Evolutionary conservation across 2,888 invertebrate species (phyloP).

Genomic region (Agriopis aurantiaria): DNA sequence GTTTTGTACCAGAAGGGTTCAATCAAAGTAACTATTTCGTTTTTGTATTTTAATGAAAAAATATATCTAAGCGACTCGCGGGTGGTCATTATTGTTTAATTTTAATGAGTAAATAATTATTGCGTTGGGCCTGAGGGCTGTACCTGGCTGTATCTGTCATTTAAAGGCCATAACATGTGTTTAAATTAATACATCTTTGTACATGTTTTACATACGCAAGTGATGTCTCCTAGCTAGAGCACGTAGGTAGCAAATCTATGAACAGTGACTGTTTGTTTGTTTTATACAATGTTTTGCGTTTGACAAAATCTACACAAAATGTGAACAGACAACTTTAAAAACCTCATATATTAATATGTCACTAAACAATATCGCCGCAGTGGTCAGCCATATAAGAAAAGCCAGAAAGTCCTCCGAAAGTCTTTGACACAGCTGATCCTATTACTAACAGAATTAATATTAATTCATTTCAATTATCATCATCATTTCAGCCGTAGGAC

Average conservation of each 20-base stretch:
- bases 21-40: conserved; percentile 31
- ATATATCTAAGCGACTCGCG: not conserved
- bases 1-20: conserved; percentile 23
- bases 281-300: too few relatives aligned
- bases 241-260: not conserved
- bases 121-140: not conserved
- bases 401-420: too few relatives aligned
- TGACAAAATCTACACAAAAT: too few relatives aligned
- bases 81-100: conserved; percentile 30
- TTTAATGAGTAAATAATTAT: conserved; percentile 32
- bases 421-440: too few relatives aligned
- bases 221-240: not conserved
- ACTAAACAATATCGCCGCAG: too few relatives aligned
- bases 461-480: too few relatives aligned
- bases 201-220: not conserved
- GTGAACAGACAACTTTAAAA: too few relatives aligned
- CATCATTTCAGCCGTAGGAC: too few relatives aligned
- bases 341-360: too few relatives aligned
- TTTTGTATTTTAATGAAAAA: conserved; percentile 14
- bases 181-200: conserved; percentile 14
- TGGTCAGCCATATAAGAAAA: too few relatives aligned
- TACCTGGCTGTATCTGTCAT: not conserved
- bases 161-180: conserved; percentile 17
- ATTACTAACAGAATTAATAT: too few relatives aligned
- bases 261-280: too few relatives aligned